Evolutionary conservation across 2,888 invertebrate genomes (phyloP).

Genomic region (Melipona bicolor): DNA sequence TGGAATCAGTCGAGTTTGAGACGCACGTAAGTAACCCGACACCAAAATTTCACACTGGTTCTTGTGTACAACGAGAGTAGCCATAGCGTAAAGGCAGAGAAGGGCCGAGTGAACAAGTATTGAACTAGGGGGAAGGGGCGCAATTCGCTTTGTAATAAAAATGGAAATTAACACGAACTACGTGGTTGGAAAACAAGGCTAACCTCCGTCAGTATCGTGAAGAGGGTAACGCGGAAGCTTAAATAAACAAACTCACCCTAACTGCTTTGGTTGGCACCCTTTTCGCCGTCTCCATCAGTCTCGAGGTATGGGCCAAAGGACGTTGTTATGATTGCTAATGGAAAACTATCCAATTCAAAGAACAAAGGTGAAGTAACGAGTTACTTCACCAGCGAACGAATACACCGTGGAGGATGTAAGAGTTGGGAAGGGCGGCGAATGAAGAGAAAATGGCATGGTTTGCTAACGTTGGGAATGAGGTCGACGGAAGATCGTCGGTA

Average conservation of each 20-base stretch:
- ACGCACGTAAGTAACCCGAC: constrained; percentile 52
- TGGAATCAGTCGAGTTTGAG: neutral
- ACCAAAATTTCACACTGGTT: neutral
- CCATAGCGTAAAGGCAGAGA: constrained; percentile 44
- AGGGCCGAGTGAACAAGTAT: constrained; percentile 6
- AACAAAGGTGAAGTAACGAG: constrained; percentile 82
- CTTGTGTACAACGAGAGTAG: constrained; percentile 60
- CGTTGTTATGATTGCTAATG: constrained; percentile 83
- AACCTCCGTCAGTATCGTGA: constrained; percentile 67
- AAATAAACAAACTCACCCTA: constrained; percentile 77
- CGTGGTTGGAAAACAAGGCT: constrained; percentile 75
- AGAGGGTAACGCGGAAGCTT: constrained; percentile 75
- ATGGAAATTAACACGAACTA: constrained; percentile 80
- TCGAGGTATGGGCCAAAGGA: constrained; percentile 75
- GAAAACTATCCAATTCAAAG: constrained; percentile 83
- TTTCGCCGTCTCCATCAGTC: constrained; percentile 70
- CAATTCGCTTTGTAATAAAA: constrained; percentile 81
- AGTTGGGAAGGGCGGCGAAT: constrained; percentile 48
- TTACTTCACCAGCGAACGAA: constrained; percentile 73
- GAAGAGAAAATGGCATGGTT: constrained; percentile 72
- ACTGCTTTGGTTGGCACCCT: constrained; percentile 63
- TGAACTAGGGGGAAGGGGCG: constrained; percentile 53
- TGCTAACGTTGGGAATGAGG: constrained; percentile 75
- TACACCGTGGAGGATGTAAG: constrained; percentile 64
- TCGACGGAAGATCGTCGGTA: constrained; percentile 50